Base-by-base conservation (phyloP, 2,113 vertebrate species). In the Pagrus major region DNA sequence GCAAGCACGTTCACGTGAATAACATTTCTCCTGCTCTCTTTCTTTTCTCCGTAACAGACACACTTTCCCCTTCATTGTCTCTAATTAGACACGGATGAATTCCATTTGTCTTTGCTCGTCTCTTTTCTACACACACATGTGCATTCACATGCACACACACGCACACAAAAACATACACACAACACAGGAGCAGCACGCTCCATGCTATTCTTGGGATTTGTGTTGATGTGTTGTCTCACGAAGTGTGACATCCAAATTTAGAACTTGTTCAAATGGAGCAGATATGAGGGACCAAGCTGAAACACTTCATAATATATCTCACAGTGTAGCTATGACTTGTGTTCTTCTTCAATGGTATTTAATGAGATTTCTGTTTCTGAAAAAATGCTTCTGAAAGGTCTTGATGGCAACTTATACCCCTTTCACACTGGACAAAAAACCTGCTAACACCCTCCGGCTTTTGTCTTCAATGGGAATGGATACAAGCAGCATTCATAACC, bases 21-120 rank as follows among this genome's bases (percentile, higher is more conserved):
- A 72, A 29, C 76, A 83, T 76, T 65, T 60, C 58, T 80, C 39
- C 39, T 59, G 65, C 72, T 72, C 25, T 73, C 54, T 55, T 77
- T 83, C 39, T 58, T n/a, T 65, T 81, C 67, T 55, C 59, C 68
- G 61, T 47, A 63, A 61, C 59, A 69, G 35, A 89, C 42, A 37
- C 29, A 58, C 76, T 81, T 87, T 86, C 78, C 56, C 63, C 81
- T 59, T 88, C 56, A 68, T 69, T 79, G 80, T 89, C 35, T 74
- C 60, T 67, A 81, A 88, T 91, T 88, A 83, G 83, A 89, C 81
- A 83, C 29, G 83, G 80, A 73, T 88, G 88, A 86, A 80, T 87
- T 80, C 71, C 81, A 80, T 80, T 83, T 78, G 59, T 83, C 86
- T 71, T 73, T 61, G 52, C 77, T 41, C 7, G 0, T 77, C 52